Percentiles rank a stretch among this genome's conserved stretches.
phyloP scores from a whole-genome alignment of 1,140 invertebrate species.

The Pseudomyrmex dendroicus region DNA sequence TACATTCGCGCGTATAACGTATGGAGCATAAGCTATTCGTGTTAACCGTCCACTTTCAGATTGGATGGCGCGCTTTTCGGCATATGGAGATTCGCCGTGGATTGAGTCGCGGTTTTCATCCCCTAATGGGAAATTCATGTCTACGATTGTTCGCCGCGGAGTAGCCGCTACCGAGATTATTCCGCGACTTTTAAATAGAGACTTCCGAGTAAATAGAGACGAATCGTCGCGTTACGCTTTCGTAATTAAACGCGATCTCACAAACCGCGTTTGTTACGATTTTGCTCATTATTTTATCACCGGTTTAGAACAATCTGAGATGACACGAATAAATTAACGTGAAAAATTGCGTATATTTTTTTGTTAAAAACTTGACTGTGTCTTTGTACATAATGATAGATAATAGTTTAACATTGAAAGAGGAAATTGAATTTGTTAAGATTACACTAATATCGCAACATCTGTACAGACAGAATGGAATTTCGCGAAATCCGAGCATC shows the following conservation, averaged over 20 bases:
- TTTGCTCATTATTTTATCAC: background rate
- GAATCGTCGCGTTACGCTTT: background rate
- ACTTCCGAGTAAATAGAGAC: constrained; percentile 21
- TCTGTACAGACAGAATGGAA: background rate
- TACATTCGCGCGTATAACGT: constrained; percentile 69
- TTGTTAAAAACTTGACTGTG: background rate
- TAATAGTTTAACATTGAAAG: background rate
- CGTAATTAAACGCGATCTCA: constrained; percentile 8
- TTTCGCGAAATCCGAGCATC: background rate
- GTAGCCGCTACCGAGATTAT: constrained; percentile 54
- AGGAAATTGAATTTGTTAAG: background rate
- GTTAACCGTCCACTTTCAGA: constrained; percentile 73
- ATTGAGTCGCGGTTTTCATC: constrained; percentile 73
- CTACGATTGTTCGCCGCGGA: constrained; percentile 46
- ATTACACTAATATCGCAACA: constrained; percentile 1
- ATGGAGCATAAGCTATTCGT: constrained; percentile 76
- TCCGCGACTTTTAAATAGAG: constrained; percentile 4
- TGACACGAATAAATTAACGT: background rate
- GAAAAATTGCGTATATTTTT: background rate
- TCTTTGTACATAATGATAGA: background rate
- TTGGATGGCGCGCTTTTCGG: constrained; percentile 77
- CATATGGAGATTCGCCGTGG: constrained; percentile 78
- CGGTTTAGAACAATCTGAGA: background rate
- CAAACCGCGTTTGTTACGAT: background rate
- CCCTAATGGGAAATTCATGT: constrained; percentile 78